Evolutionary conservation across 2,888 invertebrate species (phyloP), one percentile per base, ranked within the genome.

Genomic region (Orgyia antiqua): DNA sequence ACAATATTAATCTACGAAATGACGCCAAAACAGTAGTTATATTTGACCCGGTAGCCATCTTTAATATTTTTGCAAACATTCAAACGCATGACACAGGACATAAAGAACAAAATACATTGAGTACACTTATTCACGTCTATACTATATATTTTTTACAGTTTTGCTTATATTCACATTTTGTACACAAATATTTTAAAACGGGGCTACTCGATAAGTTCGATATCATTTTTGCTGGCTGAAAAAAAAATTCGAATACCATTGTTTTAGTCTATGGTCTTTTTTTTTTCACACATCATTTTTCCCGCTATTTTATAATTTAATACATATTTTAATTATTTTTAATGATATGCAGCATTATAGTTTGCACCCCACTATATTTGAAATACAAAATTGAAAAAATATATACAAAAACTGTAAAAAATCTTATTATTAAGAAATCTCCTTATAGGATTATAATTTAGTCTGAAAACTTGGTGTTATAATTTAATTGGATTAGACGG

Each of bases 381-480:
- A 33, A 10, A 30, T 45, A 36, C 42, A 45, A 43, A 45, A 39
- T 39, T 33, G 19, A 17, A 36, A n/a, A 39, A 29, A 37, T 49
- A 47, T 44, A 54, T 42, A 58, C 64, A 62, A 64, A 68, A 70
- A 60, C 61, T 65, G 63, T 56, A 68, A 65, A 64, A 67, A 54
- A 51, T 48, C 31, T 32, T 39, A 42, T 38, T 24, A 54, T 68
- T 75, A 65, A 67, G 68, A 74, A 76, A 71, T 60, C 51, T 67
- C 74, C 75, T 77, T 74, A 68, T 47, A 74, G 73, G 72, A 71
- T 68, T 66, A 66, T 6, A 58, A 57, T 55, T 67, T 69, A 76
- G 68, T 71, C 64, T 69, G 76, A 69, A 57, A 58, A 50, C 52
- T 83, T 83, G 82, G 84, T 83, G 80, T 83, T 80, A 70, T 72